A percentile compares a stretch with the other conserved stretches of the same genome.
phyloP scores from a whole-genome alignment of 37 sponge, comb jelly and placozoan genomes.

The Halichondria panicea region DNA sequence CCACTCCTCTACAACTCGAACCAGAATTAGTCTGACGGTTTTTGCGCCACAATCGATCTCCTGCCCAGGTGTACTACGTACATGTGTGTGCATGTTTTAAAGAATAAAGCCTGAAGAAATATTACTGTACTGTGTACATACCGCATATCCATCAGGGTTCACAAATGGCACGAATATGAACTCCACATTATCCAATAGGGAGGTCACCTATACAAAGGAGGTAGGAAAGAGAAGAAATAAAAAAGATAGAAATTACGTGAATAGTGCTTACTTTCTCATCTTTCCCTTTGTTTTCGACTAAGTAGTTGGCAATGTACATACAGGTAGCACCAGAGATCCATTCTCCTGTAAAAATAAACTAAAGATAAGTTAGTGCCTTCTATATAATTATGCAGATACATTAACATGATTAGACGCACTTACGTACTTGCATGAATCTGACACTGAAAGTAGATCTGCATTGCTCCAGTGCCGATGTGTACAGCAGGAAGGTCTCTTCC shows the following conservation, averaged over 20 bases:
- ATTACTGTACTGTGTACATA: slow-evolving; percentile 12
- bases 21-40: slow-evolving; percentile 41
- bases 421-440: slow-evolving; percentile 81
- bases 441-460: slow-evolving; percentile 71
- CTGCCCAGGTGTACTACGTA: slow-evolving; percentile 69
- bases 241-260: no score
- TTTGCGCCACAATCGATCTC: slow-evolving; percentile 79
- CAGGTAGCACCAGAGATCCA: slow-evolving; percentile 90
- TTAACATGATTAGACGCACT: not conserved
- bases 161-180: slow-evolving; percentile 72
- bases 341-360: slow-evolving; percentile 63
- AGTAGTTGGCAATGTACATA: slow-evolving; percentile 63
- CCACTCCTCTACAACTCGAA: slow-evolving; percentile 68
- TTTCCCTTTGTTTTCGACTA: slow-evolving; percentile 43
- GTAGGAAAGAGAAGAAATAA: slow-evolving; percentile 10
- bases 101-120: not conserved
- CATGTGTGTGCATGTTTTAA: not conserved
- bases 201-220: slow-evolving; percentile 25
- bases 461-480: slow-evolving; percentile 20
- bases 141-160: slow-evolving; percentile 87
- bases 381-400: not conserved
- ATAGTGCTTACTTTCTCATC: slow-evolving; percentile 28
- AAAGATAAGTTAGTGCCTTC: no score
- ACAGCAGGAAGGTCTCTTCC: slow-evolving; percentile 62
- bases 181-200: slow-evolving; percentile 22